Percentiles rank a stretch among this genome's conserved stretches.
These are phyloP conservation scores for Holacanthus passer DNA, from an alignment of 2,113 vertebrate species.

Conservation along the genomic window DNA sequence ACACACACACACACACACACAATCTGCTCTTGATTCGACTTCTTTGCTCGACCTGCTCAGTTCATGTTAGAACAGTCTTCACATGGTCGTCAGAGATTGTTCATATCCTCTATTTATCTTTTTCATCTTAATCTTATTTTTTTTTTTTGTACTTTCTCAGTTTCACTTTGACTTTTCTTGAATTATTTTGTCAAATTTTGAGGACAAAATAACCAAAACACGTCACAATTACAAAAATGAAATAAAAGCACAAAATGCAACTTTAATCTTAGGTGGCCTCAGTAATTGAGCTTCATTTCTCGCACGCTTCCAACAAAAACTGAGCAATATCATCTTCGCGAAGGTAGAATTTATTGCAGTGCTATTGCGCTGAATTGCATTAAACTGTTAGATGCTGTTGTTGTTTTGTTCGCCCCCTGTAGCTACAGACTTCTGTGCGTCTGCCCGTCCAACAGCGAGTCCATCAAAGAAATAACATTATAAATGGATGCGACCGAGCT, in stretches of 20 bases:
- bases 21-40: too few relatives aligned
- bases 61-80: too few relatives aligned
- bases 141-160: too few relatives aligned
- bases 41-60: too few relatives aligned
- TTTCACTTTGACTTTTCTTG: too few relatives aligned
- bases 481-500: slow-evolving; percentile 23
- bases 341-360: slow-evolving; percentile 22
- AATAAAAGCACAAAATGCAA: not conserved
- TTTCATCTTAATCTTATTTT: too few relatives aligned
- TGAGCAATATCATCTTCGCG: slow-evolving; percentile 12
- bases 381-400: slow-evolving; percentile 17
- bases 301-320: not conserved
- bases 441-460: not conserved
- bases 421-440: slow-evolving; percentile 6
- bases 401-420: slow-evolving; percentile 37
- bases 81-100: too few relatives aligned
- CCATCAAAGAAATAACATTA: slow-evolving; percentile 37
- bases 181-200: too few relatives aligned
- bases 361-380: slow-evolving; percentile 43
- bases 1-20: too few relatives aligned
- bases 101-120: too few relatives aligned
- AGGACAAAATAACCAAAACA: not conserved
- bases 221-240: not conserved
- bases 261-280: not conserved
- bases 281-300: not conserved